phyloP scores from a whole-genome alignment of 1,140 invertebrate species.

The Euborellia annulipes region DNA sequence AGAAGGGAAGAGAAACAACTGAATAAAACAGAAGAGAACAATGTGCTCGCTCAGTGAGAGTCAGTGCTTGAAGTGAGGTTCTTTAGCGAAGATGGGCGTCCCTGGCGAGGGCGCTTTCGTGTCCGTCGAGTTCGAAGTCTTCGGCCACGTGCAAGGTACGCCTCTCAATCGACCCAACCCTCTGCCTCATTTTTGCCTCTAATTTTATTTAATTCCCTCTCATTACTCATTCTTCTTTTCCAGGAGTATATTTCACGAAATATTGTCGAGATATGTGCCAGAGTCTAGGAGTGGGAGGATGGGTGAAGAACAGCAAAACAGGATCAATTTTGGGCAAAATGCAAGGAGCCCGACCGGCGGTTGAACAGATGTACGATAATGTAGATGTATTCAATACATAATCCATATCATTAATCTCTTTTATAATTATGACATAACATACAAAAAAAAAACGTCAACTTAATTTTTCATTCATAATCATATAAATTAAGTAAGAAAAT shows the following conservation, averaged over 20 bases:
- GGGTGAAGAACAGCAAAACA: slow-evolving; percentile 77
- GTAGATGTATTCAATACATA: too few relatives aligned
- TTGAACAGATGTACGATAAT: slow-evolving; percentile 67
- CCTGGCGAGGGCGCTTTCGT: slow-evolving; percentile 37
- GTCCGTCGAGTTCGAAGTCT: slow-evolving; percentile 77
- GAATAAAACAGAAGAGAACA: not conserved
- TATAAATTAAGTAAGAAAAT: too few relatives aligned
- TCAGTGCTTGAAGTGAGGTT: not conserved
- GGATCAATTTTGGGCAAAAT: slow-evolving; percentile 76
- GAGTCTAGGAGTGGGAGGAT: slow-evolving; percentile 58
- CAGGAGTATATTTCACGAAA: slow-evolving; percentile 76
- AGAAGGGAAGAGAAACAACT: not conserved
- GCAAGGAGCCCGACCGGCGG: slow-evolving; percentile 56
- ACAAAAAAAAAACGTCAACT: not conserved
- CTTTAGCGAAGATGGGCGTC: slow-evolving; percentile 31
- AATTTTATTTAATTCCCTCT: not conserved
- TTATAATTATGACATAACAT: not conserved
- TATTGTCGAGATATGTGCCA: slow-evolving; percentile 63
- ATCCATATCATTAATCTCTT: slow-evolving; percentile 22
- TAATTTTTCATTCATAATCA: too few relatives aligned
- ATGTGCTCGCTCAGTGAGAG: too few relatives aligned
- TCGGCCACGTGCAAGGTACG: slow-evolving; percentile 73
- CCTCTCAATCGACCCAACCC: slow-evolving; percentile 3
- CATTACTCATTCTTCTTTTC: slow-evolving; percentile 13
- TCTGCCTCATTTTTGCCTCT: not conserved